Conservation (phyloP, 2,888 invertebrate genomes). For the Heteromurus nitidus region DNA sequence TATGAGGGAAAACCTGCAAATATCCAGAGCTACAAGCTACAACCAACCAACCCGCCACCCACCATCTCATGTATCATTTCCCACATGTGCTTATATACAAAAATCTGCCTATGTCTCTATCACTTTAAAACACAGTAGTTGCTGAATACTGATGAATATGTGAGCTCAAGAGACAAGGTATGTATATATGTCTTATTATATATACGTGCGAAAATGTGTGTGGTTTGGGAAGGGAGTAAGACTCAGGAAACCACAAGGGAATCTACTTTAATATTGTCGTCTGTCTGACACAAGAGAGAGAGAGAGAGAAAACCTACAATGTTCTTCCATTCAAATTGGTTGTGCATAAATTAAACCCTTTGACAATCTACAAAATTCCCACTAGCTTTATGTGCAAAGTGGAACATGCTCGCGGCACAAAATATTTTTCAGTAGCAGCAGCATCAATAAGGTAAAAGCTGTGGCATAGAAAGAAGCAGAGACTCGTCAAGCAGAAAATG, state of each 20-base stretch:
- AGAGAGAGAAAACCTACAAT: background rate
- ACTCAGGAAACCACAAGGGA: constrained; percentile 17
- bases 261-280: background rate
- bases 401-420: too few relatives aligned
- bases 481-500: too few relatives aligned
- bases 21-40: background rate
- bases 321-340: constrained; percentile 7
- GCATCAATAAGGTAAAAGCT: too few relatives aligned
- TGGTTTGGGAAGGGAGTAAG: background rate
- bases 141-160: too few relatives aligned
- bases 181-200: background rate
- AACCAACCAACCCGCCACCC: too few relatives aligned
- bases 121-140: too few relatives aligned
- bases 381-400: too few relatives aligned
- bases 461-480: too few relatives aligned
- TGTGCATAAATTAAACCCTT: constrained; percentile 11
- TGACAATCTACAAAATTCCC: background rate
- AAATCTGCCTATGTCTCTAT: too few relatives aligned
- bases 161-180: too few relatives aligned
- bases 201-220: background rate
- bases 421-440: too few relatives aligned
- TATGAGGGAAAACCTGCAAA: too few relatives aligned
- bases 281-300: background rate
- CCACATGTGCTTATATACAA: background rate
- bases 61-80: background rate